Base-by-base conservation (phyloP, 2,113 vertebrate genomes). In the Dromaius novaehollandiae region DNA sequence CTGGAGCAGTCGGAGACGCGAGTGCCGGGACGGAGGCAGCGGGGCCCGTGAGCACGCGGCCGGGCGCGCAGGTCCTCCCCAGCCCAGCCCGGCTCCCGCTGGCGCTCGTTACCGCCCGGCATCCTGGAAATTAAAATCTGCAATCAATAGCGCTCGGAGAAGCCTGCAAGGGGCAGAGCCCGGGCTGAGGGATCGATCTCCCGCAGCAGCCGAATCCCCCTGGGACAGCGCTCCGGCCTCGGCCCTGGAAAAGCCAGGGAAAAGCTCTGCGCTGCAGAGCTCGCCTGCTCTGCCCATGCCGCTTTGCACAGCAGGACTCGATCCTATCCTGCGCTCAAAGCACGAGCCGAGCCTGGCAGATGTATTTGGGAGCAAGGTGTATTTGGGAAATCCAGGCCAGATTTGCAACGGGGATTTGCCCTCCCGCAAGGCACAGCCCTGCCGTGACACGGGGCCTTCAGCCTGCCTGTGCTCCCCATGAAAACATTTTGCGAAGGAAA, bases 271-370 rank as follows among this genome's bases (percentile, higher is more conserved):
- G 28, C 64, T 40, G 38, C 25, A 8, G 22, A 24, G 25, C 24
- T 40, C 17, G 2, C 44, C 44, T 6, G 36, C 16, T 51, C 28
- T 38, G 60, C 28, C 74, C 34, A 58, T 40, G 68, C 24, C 5
- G 0, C 40, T 40, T 0, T 9, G 38, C 64, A 84, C 32, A 28
- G 11, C 38, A 2, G 11, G 5, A 13, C 3, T 25, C 13, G 46
- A 16, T 26, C 60, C 36, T 48, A 7, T 30, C 48, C 81, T 17
- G 13, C 64, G 13, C 50, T 38, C 65, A 7, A 50, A 63, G 63
- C 6, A 13, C 20, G 56, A 64, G 16, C 56, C 55, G 18, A 13
- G 14, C 8, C 0, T 1, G 32, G 7, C 4, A 24, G 58, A 10
- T 16, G 46, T 7, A 8, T 17, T 24, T 55, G 53, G 46, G 38